Evolutionary conservation across 2,797 vertebrate genomes (phyloP).

Genomic region (Lacerta viridis): DNA sequence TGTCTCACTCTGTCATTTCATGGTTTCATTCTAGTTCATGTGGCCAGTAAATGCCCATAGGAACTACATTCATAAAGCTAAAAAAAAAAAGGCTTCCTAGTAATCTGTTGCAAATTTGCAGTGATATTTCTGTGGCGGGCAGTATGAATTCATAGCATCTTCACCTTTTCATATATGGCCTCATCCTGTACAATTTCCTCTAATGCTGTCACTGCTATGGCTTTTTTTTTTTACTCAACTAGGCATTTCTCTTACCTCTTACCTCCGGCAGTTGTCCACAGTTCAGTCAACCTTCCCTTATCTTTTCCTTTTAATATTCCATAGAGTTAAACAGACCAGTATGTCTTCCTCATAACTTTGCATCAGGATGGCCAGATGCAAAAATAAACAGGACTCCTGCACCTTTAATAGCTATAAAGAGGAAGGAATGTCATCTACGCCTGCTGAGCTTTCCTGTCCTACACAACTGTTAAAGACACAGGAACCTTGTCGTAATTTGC

Average conservation of each 20-base stretch:
- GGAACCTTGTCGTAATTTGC: too few species aligned
- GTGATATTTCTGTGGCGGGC: background rate
- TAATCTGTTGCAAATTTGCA: slow-evolving; percentile 9
- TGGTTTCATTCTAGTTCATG: slow-evolving; percentile 10
- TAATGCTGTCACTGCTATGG: background rate
- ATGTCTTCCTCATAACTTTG: background rate
- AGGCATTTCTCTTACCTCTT: background rate
- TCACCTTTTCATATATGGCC: background rate
- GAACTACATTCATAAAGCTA: background rate
- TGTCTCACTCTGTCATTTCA: background rate
- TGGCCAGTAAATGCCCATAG: slow-evolving; percentile 3
- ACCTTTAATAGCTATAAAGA: too few species aligned
- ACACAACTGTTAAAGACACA: too few species aligned
- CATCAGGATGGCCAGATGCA: background rate
- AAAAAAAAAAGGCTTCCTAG: slow-evolving; percentile 2
- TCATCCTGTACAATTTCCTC: background rate
- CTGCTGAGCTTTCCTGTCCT: too few species aligned
- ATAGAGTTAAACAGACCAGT: background rate
- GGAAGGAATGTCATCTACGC: too few species aligned
- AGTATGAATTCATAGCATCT: background rate
- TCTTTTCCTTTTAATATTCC: background rate
- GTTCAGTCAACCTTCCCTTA: background rate
- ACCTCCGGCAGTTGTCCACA: background rate
- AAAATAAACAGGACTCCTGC: too few species aligned
- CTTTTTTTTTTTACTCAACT: background rate